Percentiles rank a stretch among this genome's conserved stretches.
Evolutionary conservation across 1,140 invertebrate species (phyloP).

Genomic region (Drosophila cardini): DNA sequence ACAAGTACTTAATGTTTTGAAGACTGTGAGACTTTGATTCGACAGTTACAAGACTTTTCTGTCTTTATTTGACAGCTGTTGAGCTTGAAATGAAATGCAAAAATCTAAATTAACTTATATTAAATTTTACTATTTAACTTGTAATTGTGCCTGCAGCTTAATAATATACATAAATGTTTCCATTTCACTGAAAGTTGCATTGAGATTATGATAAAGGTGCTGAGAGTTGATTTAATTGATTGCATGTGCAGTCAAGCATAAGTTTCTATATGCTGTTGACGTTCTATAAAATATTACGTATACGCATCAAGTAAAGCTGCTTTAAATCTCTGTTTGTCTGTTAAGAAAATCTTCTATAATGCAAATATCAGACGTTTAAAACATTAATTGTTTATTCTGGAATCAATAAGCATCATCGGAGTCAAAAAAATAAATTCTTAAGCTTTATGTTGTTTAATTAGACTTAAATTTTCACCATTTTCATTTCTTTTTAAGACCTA

Average conservation of each 20-base stretch:
- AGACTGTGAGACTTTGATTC: neutral
- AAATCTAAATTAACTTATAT: neutral
- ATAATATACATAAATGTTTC: neutral
- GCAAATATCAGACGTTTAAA: neutral
- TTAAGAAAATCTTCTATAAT: no score
- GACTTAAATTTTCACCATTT: no score
- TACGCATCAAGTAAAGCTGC: neutral
- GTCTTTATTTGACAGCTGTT: constrained; percentile 1
- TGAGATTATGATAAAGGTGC: neutral
- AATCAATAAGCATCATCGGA: no score
- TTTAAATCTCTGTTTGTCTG: neutral
- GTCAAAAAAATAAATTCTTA: no score
- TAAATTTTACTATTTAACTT: neutral
- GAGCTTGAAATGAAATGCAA: neutral
- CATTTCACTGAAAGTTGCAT: neutral
- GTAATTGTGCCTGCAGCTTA: neutral
- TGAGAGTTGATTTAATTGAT: constrained; percentile 9
- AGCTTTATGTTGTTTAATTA: no score
- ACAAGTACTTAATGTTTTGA: no score
- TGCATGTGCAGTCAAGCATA: constrained; percentile 2
- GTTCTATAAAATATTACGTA: neutral
- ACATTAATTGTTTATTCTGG: no score
- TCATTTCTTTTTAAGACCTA: no score
- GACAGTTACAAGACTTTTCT: neutral
- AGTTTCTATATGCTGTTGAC: neutral